Percentiles rank a stretch among this genome's conserved stretches.
Conservation (phyloP, 2,797 vertebrate species). For the Philypnodon macrostomus region DNA sequence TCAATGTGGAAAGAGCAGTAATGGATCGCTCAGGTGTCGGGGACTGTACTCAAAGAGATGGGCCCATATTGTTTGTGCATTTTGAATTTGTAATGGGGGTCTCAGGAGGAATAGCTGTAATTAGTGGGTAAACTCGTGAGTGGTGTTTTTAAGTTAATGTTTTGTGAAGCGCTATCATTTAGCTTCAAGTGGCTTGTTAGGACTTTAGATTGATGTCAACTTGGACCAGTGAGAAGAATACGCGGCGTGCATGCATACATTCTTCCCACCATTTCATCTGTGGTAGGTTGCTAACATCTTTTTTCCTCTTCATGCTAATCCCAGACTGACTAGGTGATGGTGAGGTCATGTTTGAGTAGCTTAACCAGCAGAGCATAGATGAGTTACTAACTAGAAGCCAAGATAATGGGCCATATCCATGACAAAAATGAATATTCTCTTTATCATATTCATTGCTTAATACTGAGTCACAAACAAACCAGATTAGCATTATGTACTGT, state of each 20-base stretch:
- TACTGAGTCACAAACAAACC: too few relatives aligned
- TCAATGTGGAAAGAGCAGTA: slow-evolving; percentile 72
- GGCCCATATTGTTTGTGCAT: slow-evolving; percentile 57
- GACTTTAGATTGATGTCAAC: slow-evolving; percentile 29
- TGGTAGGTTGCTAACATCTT: too few relatives aligned
- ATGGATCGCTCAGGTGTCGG: slow-evolving; percentile 68
- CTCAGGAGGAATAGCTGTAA: slow-evolving; percentile 30
- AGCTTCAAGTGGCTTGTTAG: slow-evolving; percentile 43
- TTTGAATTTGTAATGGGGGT: slow-evolving; percentile 32
- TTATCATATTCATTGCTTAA: too few relatives aligned
- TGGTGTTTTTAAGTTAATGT: slow-evolving; percentile 47
- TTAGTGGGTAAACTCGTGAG: slow-evolving; percentile 36
- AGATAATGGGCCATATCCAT: too few relatives aligned
- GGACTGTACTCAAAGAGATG: slow-evolving; percentile 57
- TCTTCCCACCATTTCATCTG: too few relatives aligned
- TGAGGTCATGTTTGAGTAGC: too few relatives aligned
- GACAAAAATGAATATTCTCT: too few relatives aligned
- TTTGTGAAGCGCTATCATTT: slow-evolving; percentile 45
- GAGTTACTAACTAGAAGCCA: too few relatives aligned
- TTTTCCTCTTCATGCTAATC: too few relatives aligned
- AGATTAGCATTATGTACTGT: too few relatives aligned
- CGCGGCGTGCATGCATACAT: background rate
- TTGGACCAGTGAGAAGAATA: slow-evolving; percentile 28
- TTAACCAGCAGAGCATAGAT: too few relatives aligned
- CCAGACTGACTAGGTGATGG: too few relatives aligned